Conservation (phyloP, 2,888 invertebrate genomes). For the Masnerella sp. region DNA sequence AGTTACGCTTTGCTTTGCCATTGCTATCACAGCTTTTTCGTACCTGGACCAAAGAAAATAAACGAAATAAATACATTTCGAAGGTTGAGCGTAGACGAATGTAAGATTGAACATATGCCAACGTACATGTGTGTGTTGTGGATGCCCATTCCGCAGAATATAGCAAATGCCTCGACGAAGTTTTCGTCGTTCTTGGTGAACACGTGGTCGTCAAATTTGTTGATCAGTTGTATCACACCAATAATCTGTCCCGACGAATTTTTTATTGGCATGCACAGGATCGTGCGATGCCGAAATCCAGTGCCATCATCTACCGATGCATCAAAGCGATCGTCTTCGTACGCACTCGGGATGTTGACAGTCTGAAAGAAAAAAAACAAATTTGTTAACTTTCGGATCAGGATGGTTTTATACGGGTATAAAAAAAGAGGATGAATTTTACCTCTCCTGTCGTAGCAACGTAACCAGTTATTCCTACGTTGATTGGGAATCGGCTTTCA, state of each 20-base stretch:
- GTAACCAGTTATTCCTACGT: conserved; percentile 96
- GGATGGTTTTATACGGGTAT: not conserved
- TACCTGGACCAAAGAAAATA: conserved; percentile 80
- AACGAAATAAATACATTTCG: conserved; percentile 23
- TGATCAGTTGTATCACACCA: conserved; percentile 94
- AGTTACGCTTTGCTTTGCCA: conserved; percentile 97
- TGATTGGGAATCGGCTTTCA: conserved; percentile 95
- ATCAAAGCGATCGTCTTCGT: conserved; percentile 93
- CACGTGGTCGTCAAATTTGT: conserved; percentile 93
- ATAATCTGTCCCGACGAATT: conserved; percentile 94
- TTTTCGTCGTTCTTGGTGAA: conserved; percentile 98
- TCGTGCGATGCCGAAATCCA: conserved; percentile 91
- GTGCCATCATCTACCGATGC: conserved; percentile 89
- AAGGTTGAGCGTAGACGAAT: conserved; percentile 7
- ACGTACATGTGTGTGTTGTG: conserved; percentile 95
- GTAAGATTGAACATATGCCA: too few relatives aligned
- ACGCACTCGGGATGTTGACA: conserved; percentile 93
- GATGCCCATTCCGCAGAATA: conserved; percentile 98
- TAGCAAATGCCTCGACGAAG: conserved; percentile 97
- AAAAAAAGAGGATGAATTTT: conserved; percentile 64
- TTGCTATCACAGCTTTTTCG: conserved; percentile 95
- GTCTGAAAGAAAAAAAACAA: too few relatives aligned
- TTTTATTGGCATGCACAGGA: conserved; percentile 97
- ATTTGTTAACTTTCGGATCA: too few relatives aligned
- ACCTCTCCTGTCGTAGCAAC: conserved; percentile 98